A percentile compares a stretch with the other conserved stretches of the same genome.
Evolutionary conservation across 2,113 vertebrate species (phyloP).

Genomic region (Silurus glanis): DNA sequence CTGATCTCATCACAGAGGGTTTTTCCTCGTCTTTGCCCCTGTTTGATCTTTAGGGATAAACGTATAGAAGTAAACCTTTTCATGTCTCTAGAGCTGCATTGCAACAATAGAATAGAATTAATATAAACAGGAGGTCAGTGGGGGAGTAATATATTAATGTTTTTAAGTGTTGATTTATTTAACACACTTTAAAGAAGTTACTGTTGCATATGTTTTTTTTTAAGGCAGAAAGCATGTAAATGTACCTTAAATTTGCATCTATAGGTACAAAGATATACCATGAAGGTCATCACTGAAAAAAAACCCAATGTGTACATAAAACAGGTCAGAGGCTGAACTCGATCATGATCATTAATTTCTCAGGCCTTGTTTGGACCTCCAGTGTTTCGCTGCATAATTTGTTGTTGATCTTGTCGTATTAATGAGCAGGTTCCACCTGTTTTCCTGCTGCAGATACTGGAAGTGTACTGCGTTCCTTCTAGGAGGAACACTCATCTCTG

Average conservation of each 20-base stretch:
- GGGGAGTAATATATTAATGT: background rate
- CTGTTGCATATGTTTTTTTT: background rate
- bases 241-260: background rate
- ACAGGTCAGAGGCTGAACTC: background rate
- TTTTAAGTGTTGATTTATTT: background rate
- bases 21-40: too few species aligned
- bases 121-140: background rate
- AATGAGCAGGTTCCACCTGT: background rate
- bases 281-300: too few species aligned
- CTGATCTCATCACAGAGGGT: background rate
- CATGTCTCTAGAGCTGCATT: too few species aligned
- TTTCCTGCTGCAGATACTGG: background rate
- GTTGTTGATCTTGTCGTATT: background rate
- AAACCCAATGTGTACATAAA: too few species aligned
- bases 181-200: background rate
- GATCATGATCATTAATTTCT: background rate
- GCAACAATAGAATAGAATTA: too few species aligned
- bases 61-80: too few species aligned
- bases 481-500: conserved; percentile 3
- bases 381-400: background rate
- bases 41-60: too few species aligned
- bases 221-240: background rate
- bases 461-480: conserved; percentile 1
- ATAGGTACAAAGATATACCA: background rate
- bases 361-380: background rate